Base-by-base conservation (phyloP, 2,888 invertebrate genomes). In the Apodemia zela region DNA sequence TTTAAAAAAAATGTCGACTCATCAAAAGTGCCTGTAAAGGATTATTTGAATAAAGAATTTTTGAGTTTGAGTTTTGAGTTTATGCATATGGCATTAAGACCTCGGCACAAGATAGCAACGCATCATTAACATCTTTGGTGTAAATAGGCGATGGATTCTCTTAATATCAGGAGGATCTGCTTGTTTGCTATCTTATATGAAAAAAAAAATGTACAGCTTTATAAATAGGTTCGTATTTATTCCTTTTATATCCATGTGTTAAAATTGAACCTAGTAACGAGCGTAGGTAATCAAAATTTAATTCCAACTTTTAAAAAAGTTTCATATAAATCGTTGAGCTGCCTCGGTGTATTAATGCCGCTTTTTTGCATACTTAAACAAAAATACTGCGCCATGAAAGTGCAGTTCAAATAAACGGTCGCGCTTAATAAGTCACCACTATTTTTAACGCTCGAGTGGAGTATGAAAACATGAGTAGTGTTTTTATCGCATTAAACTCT, bases 391-490 rank as follows among this genome's bases (percentile, higher is more conserved):
- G 54, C 54, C 5, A 54, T 54, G 25, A 54, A 25, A 54, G 54
- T 54, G 54, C 21, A 54, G 54, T 54, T 54, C 25, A 54, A 54
- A 54, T 54, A 54, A 54, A 54, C 51, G 51, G 21, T 51, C 49
- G n/a, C 51, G 51, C 51, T 51, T 51, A 51, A 51, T 51, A 51
- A 51, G 18, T 51, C 18, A 5, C 51, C 13, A 51, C 51, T 51
- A 38, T 38, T 51, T 49, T 51, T 51, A 51, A 51, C 18, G 21
- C 21, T 51, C 21, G 11, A 21, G 51, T 51, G 51, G 51, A 51
- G 51, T 21, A 21, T 11, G 51, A 21, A 47, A 21, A 13, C 21
- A 4, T 13, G 21, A 51, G 51, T 21, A 18, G 18, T 51, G 51
- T 21, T 51, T 51, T 51, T 49, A 49, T 49, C 51, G 11, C 13